phyloP scores from a whole-genome alignment of 2,888 invertebrate species.

The Agrilus mali region DNA sequence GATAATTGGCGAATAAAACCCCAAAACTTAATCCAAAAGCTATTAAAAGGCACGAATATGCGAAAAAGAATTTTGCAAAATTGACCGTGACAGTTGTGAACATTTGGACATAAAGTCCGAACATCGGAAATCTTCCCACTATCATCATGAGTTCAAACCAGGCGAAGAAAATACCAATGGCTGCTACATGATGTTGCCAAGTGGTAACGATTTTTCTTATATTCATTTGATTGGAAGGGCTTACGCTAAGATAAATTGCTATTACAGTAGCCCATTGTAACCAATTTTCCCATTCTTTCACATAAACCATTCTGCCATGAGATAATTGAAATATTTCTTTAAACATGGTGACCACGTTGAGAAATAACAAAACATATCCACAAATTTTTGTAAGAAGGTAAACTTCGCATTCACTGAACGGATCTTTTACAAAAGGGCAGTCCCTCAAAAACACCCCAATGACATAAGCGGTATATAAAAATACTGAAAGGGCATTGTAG shows the following conservation, averaged over 20 bases:
- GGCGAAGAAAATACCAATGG: conserved; percentile 63
- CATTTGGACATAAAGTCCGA: conserved; percentile 80
- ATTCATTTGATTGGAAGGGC: conserved; percentile 22
- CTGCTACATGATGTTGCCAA: conserved; percentile 74
- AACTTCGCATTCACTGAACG: conserved; percentile 19
- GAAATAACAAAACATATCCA: conserved; percentile 48
- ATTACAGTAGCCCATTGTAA: conserved; percentile 66
- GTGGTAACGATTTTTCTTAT: conserved; percentile 27
- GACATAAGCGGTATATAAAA: conserved; percentile 61
- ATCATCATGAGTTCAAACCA: conserved; percentile 81
- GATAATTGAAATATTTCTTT: conserved; percentile 73
- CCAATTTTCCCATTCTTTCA: conserved; percentile 75
- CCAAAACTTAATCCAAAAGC: conserved; percentile 72
- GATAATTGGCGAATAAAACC: conserved; percentile 67
- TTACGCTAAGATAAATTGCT: conserved; percentile 56
- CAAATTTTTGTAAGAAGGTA: conserved; percentile 18
- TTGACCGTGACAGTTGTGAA: conserved; percentile 74
- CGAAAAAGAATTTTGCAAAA: conserved; percentile 67
- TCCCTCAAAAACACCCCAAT: conserved; percentile 47
- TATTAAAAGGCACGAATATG: conserved; percentile 67
- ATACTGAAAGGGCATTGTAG: conserved; percentile 64
- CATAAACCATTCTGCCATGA: conserved; percentile 58
- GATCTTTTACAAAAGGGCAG: conserved; percentile 21
- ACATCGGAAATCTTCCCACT: conserved; percentile 73
- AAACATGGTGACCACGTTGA: conserved; percentile 49